phyloP scores from a whole-genome alignment of 2,113 vertebrate species.

The Thamnaconus septentrionalis region DNA sequence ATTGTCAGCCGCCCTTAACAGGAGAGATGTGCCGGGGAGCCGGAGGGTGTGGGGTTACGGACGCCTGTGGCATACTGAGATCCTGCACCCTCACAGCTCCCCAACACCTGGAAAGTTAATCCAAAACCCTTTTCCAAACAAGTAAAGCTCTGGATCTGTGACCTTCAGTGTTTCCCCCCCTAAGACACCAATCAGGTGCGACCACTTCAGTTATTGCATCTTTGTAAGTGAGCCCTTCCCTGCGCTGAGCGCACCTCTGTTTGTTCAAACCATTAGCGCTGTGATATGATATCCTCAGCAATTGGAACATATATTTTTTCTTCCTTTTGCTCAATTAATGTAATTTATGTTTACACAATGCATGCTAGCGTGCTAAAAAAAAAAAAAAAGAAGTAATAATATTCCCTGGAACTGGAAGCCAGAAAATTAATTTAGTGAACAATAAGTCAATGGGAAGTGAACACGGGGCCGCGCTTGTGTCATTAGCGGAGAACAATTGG shows the following conservation, averaged over 20 bases:
- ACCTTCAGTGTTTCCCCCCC: constrained; percentile 58
- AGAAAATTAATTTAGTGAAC: constrained; percentile 62
- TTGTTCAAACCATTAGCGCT: constrained; percentile 46
- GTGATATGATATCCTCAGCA: constrained; percentile 48
- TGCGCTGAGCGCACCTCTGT: constrained; percentile 21
- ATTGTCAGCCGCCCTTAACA: constrained; percentile 57
- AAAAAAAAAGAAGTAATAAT: background rate
- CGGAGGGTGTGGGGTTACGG: constrained; percentile 26
- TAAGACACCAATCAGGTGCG: constrained; percentile 35
- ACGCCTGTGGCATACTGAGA: constrained; percentile 64
- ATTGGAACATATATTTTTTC: constrained; percentile 47
- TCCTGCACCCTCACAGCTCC: constrained; percentile 23
- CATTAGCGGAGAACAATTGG: constrained; percentile 68
- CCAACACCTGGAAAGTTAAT: constrained; percentile 40
- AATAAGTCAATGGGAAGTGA: constrained; percentile 64
- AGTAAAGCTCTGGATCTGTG: constrained; percentile 41
- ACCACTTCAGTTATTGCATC: constrained; percentile 10
- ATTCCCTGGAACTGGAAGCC: constrained; percentile 56
- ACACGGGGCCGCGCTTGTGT: constrained; percentile 69
- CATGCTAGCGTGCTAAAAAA: constrained; percentile 43
- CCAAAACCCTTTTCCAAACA: constrained; percentile 44
- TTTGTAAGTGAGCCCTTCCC: constrained; percentile 3
- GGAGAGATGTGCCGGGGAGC: constrained; percentile 40
- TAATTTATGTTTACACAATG: constrained; percentile 63
- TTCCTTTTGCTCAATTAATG: constrained; percentile 59